Base-by-base conservation (phyloP, 1,140 invertebrate species). In the Dufourea novaeangliae region DNA sequence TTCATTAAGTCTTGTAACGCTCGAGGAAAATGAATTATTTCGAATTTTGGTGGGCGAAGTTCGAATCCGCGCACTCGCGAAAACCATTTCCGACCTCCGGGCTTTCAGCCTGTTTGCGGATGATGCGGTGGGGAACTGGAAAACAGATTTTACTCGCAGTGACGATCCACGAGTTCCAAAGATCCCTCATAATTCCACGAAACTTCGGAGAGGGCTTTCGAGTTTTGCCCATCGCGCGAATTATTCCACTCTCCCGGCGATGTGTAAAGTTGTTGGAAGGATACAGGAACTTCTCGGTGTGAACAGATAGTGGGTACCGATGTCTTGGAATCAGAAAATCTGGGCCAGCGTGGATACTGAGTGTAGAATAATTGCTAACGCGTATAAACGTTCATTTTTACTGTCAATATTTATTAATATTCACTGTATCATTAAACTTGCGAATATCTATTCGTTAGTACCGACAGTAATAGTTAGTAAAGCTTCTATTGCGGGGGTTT, bases 1-100 rank as follows among this genome's bases (percentile, higher is more conserved):
- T 29, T 32, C 57, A 61, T 61, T 61, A 61, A 37, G 17, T 14
- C 57, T 11, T n/a, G 20, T 11, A 61, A 61, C 57, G 57, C 57
- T 61, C 14, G 32, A 61, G 57, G 29, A 61, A 32, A 17, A 61
- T 61, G 57, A 61, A 37, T 61, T 22, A n/a, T n/a, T 29, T 25
- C 12, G 54, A 29, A 44, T 2, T 29, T 57, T 29, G 17, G 2
- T 20, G 52, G 52, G 10, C 7, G 52, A 3, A 12, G 22, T 12
- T 56, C 14, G 52, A 27, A 27, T 56, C 25, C 52, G 3, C 52
- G 44, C 20, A 14, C 41, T 14, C 0, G 46, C 1, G 4, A 7
- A 50, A 50, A n/a, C n/a, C n/a, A n/a, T n/a, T n/a, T n/a, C n/a
- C n/a, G n/a, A n/a, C n/a, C n/a, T n/a, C n/a, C n/a, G n/a, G n/a